Percentiles rank a stretch among this genome's conserved stretches.
phyloP scores from a whole-genome alignment of 2,888 invertebrate genomes.

The Philereme transversata region DNA sequence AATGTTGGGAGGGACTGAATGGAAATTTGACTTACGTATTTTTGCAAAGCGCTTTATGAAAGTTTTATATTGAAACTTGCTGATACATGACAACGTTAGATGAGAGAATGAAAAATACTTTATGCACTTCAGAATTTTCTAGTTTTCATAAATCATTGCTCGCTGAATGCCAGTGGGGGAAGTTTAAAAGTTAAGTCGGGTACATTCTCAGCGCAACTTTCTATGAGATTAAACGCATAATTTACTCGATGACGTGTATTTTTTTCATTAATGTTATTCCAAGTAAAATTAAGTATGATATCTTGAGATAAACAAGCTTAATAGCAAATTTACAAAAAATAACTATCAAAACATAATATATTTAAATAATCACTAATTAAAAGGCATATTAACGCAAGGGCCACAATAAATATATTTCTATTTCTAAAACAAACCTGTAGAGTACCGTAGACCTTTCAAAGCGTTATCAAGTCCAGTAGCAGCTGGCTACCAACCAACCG shows the following conservation, averaged over 20 bases:
- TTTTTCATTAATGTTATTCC: not conserved
- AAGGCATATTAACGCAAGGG: too few species aligned
- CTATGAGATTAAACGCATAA: constrained; percentile 76
- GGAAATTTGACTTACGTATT: constrained; percentile 7
- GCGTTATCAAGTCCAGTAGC: constrained; percentile 63
- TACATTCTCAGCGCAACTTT: constrained; percentile 71
- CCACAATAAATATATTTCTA: too few species aligned
- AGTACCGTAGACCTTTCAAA: constrained; percentile 63
- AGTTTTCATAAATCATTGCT: constrained; percentile 78
- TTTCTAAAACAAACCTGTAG: constrained; percentile 36
- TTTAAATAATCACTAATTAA: too few species aligned
- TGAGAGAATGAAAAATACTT: constrained; percentile 65
- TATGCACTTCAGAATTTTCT: constrained; percentile 65
- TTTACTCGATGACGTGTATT: constrained; percentile 66
- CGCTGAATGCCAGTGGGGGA: constrained; percentile 59
- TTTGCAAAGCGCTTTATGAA: constrained; percentile 30
- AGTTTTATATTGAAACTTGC: constrained; percentile 55
- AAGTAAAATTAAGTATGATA: constrained; percentile 18
- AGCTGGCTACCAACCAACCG: constrained; percentile 74
- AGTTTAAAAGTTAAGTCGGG: constrained; percentile 74
- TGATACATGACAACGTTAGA: constrained; percentile 63
- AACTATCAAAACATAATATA: too few species aligned
- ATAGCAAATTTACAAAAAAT: too few species aligned
- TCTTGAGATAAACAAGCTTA: too few species aligned
- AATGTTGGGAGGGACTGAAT: constrained; percentile 8